Conservation (phyloP, 2,797 vertebrate species). For the Lacerta agilis region DNA sequence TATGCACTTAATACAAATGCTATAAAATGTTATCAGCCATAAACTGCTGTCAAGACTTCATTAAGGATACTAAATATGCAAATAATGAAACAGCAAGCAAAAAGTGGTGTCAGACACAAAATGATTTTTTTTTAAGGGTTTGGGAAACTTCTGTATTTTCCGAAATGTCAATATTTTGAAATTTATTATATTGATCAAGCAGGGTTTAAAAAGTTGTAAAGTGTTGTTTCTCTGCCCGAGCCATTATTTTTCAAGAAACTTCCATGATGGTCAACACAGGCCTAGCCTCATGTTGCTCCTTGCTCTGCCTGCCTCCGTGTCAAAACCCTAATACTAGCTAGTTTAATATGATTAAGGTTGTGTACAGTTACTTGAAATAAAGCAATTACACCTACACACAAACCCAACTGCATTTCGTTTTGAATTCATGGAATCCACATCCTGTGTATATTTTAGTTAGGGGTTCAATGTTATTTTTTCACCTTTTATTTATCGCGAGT, state of each 20-base stretch:
- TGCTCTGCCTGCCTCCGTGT: background rate
- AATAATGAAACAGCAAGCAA: no score
- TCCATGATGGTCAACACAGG: background rate
- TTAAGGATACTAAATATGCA: no score
- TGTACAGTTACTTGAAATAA: constrained; percentile 48
- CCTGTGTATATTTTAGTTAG: background rate
- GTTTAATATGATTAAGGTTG: constrained; percentile 64
- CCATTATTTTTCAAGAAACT: background rate
- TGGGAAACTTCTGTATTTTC: background rate
- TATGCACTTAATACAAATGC: no score
- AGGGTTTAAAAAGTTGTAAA: background rate
- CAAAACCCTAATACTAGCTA: constrained; percentile 48
- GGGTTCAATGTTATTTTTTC: constrained; percentile 28
- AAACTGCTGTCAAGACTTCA: no score
- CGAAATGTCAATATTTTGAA: background rate
- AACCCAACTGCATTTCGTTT: constrained; percentile 43
- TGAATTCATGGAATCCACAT: constrained; percentile 52
- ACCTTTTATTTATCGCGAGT: constrained; percentile 35
- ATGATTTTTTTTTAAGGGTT: no score
- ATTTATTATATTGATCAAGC: background rate
- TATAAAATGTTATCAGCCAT: no score
- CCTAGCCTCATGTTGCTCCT: background rate
- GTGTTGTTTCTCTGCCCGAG: background rate
- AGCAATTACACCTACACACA: constrained; percentile 39
- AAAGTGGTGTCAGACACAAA: no score